phyloP scores from a whole-genome alignment of 2,888 invertebrate genomes.

The Drosophila putrida region DNA sequence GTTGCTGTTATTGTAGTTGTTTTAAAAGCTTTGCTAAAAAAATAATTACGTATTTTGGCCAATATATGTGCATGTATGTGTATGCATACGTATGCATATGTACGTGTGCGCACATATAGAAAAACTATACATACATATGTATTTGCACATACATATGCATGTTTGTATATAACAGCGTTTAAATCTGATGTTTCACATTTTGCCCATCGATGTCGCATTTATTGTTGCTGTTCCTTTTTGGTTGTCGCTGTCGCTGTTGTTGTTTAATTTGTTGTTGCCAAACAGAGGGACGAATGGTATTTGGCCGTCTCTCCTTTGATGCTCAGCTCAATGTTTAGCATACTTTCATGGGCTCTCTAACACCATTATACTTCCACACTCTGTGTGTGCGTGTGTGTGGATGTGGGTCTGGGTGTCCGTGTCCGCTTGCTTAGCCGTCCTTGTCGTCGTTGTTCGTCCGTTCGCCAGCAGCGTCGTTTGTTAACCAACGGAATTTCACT shows the following conservation, averaged over 20 bases:
- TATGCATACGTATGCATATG: constrained; percentile 8
- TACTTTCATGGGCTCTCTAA: constrained; percentile 47
- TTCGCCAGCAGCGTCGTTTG: constrained; percentile 54
- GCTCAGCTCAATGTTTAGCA: constrained; percentile 47
- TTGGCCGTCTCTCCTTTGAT: constrained; percentile 22
- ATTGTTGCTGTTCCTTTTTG: constrained; percentile 7
- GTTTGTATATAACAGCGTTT: constrained; percentile 18
- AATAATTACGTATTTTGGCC: constrained; percentile 52
- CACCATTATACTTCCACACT: constrained; percentile 16
- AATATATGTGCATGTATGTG: constrained; percentile 7
- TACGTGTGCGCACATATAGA: neutral
- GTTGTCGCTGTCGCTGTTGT: constrained; percentile 18
- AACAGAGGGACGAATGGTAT: constrained; percentile 35
- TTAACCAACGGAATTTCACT: constrained; percentile 50
- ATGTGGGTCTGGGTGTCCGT: neutral
- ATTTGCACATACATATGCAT: neutral
- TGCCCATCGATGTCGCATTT: constrained; percentile 6
- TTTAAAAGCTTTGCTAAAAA: constrained; percentile 36
- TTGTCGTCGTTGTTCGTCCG: constrained; percentile 36
- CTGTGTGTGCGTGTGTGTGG: constrained; percentile 16
- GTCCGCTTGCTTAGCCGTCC: constrained; percentile 13
- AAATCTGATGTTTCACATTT: constrained; percentile 40
- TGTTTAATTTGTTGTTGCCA: constrained; percentile 27
- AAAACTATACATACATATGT: too few relatives aligned
- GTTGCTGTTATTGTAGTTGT: constrained; percentile 9